Percentiles rank a stretch among this genome's conserved stretches.
These are phyloP conservation scores for Lycophotia porphyrea DNA, from an alignment of 2,888 invertebrate genomes.

Conservation along the genomic window DNA sequence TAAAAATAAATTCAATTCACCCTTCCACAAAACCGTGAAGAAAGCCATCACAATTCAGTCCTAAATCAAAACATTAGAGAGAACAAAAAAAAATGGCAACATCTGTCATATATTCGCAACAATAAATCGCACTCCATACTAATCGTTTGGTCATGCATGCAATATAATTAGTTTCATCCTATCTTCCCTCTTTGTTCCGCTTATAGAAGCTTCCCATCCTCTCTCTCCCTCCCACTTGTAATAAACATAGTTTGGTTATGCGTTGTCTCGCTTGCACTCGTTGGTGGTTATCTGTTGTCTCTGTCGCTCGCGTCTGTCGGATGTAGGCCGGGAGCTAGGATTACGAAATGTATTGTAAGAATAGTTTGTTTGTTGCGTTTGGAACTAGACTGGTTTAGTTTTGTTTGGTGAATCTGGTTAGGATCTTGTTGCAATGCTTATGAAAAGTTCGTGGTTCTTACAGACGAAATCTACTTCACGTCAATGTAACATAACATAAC, in stretches of 20 bases:
- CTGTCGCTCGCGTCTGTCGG: slow-evolving; percentile 49
- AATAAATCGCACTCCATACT: slow-evolving; percentile 64
- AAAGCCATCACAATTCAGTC: slow-evolving; percentile 11
- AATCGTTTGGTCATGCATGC: slow-evolving; percentile 58
- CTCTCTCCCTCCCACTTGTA: slow-evolving; percentile 29
- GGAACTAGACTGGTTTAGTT: slow-evolving; percentile 5
- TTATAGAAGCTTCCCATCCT: background rate
- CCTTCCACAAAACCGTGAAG: slow-evolving; percentile 15
- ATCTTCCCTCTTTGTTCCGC: slow-evolving; percentile 32
- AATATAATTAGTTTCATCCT: slow-evolving; percentile 56
- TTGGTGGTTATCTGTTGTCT: slow-evolving; percentile 62
- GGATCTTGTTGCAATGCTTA: background rate
- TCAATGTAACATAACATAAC: background rate
- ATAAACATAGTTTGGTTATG: background rate
- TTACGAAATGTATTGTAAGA: slow-evolving; percentile 47
- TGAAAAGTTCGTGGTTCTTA: too few relatives aligned
- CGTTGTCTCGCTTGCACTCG: slow-evolving; percentile 8
- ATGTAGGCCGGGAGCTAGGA: slow-evolving; percentile 64
- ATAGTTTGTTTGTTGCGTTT: slow-evolving; percentile 37
- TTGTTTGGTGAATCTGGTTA: background rate
- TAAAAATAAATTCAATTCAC: slow-evolving; percentile 6
- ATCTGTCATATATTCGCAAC: slow-evolving; percentile 49
- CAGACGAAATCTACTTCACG: background rate
- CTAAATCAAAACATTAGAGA: slow-evolving; percentile 44
- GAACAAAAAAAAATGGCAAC: slow-evolving; percentile 41